These are phyloP conservation scores for Anas capensis DNA, from an alignment of 2,797 vertebrate genomes.

Conservation along the genomic window DNA sequence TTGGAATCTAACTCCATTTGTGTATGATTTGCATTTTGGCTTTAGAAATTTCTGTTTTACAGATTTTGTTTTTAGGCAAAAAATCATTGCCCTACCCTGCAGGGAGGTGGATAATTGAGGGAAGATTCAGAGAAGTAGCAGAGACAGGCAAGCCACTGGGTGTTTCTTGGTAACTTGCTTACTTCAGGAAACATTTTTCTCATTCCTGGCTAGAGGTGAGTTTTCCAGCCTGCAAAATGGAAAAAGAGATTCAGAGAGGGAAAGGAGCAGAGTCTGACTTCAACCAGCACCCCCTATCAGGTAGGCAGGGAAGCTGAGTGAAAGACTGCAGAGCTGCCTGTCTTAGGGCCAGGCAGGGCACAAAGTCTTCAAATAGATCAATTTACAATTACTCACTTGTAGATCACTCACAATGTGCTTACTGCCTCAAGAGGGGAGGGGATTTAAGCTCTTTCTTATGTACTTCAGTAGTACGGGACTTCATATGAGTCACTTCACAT, in stretches of 20 bases:
- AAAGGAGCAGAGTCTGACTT: not conserved
- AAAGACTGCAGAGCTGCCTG: not conserved
- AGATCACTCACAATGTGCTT: not conserved
- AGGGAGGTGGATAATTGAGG: not conserved
- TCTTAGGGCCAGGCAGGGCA: not conserved
- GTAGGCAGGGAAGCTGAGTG: not conserved
- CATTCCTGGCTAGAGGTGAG: not conserved
- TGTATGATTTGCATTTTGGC: not conserved
- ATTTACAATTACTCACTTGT: not conserved
- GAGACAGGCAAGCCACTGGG: not conserved
- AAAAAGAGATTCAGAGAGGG: not conserved
- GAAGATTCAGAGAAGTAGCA: not conserved
- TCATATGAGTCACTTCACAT: not conserved
- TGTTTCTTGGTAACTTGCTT: not conserved
- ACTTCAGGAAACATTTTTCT: not conserved
- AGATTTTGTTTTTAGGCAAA: no score
- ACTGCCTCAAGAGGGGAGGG: not conserved
- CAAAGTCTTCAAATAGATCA: not conserved
- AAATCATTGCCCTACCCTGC: not conserved
- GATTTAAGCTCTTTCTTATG: not conserved
- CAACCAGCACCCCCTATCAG: not conserved
- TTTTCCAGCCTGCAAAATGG: not conserved
- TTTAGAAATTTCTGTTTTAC: not conserved
- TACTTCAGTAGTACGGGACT: not conserved
- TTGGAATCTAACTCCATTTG: not conserved